Evolutionary conservation across 2,797 vertebrate species (phyloP).

Genomic region (Poecile montanus): DNA sequence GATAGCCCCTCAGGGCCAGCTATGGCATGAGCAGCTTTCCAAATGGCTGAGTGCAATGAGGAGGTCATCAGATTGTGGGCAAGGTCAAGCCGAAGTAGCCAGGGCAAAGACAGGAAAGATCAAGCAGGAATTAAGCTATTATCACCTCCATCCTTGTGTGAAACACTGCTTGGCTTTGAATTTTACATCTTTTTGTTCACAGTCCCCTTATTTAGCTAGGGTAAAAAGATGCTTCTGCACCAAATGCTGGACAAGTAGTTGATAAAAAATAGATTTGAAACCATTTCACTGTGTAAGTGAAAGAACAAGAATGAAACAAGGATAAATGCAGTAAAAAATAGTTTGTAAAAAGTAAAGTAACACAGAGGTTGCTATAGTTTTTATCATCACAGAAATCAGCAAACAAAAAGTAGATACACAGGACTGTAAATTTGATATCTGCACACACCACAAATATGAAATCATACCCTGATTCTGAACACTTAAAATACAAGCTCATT

Average conservation of each 20-base stretch:
- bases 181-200: slow-evolving; percentile 70
- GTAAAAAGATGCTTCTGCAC: slow-evolving; percentile 40
- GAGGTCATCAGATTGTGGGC: slow-evolving; percentile 89
- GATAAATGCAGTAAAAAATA: not conserved
- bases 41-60: slow-evolving; percentile 76
- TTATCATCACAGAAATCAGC: not conserved
- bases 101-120: slow-evolving; percentile 88
- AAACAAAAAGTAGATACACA: not conserved
- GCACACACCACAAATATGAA: not conserved
- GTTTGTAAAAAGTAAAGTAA: not conserved
- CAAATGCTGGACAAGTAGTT: slow-evolving; percentile 36
- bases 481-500: slow-evolving; percentile 51
- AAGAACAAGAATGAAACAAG: not conserved
- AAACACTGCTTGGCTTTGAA: slow-evolving; percentile 78
- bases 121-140: slow-evolving; percentile 91
- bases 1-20: slow-evolving; percentile 80
- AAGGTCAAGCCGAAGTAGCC: slow-evolving; percentile 86
- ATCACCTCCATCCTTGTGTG: slow-evolving; percentile 83
- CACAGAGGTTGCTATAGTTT: not conserved
- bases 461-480: not conserved
- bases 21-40: slow-evolving; percentile 79
- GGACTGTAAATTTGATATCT: not conserved
- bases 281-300: not conserved
- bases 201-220: slow-evolving; percentile 63
- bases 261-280: slow-evolving; percentile 38